phyloP scores from a whole-genome alignment of 2,113 vertebrate species.

The Triplophysa rosa region DNA sequence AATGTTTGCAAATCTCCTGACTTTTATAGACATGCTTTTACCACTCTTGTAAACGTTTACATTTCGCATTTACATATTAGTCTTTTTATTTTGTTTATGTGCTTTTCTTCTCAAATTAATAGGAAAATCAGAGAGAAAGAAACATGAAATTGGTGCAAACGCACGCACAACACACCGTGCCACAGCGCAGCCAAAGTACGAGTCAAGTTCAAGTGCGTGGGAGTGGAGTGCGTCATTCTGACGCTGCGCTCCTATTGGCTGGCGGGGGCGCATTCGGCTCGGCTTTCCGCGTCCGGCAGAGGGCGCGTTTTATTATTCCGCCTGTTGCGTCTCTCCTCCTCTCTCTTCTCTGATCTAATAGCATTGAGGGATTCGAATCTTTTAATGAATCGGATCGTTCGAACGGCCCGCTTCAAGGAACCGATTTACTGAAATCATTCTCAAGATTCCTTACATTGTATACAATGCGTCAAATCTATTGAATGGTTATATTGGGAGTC shows the following conservation, averaged over 20 bases:
- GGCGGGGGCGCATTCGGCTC: neutral
- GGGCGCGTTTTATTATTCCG: conserved; percentile 2
- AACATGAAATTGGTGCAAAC: neutral
- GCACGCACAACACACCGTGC: neutral
- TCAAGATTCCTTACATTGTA: no score
- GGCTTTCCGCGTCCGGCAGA: neutral
- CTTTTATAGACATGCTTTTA: conserved; percentile 1
- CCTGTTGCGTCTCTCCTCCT: conserved; percentile 17
- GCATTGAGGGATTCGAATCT: neutral
- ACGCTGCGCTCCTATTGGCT: conserved; percentile 4
- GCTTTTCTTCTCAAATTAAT: neutral
- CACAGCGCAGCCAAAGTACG: neutral
- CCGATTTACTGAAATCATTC: neutral
- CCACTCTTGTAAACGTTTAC: neutral
- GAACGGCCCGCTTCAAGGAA: neutral
- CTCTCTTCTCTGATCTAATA: neutral
- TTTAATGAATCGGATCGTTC: conserved; percentile 6
- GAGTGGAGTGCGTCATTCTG: conserved; percentile 1
- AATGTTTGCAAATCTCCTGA: neutral
- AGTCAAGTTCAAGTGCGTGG: conserved; percentile 6
- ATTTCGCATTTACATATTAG: neutral
- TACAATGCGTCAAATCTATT: no score
- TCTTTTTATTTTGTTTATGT: neutral
- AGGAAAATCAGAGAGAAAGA: neutral
- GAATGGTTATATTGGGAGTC: no score